Evolutionary conservation across 2,113 vertebrate genomes (phyloP).

Genomic region (Corythoichthys haematopterus): DNA sequence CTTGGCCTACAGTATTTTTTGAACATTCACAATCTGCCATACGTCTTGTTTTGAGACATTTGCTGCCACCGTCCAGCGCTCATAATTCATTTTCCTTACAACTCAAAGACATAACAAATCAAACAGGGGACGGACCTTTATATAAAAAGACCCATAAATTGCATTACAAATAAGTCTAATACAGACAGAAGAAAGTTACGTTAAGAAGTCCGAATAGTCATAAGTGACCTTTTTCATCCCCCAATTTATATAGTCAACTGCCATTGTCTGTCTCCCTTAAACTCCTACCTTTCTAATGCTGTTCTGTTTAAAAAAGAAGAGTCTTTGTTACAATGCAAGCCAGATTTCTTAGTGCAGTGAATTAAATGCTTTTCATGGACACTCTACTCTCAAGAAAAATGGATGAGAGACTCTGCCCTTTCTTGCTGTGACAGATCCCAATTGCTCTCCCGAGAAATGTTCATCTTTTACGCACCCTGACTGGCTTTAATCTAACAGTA

Average conservation of each 20-base stretch:
- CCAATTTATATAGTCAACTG: not conserved
- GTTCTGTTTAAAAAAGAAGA: not conserved
- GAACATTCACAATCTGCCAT: too few species aligned
- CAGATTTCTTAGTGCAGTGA: not conserved
- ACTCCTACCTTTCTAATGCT: not conserved
- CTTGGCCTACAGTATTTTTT: too few species aligned
- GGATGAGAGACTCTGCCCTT: slow-evolving; percentile 23
- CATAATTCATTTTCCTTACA: too few species aligned
- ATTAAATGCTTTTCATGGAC: not conserved
- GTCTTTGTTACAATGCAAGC: not conserved
- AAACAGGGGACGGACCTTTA: too few species aligned
- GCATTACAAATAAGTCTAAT: too few species aligned
- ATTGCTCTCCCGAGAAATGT: slow-evolving; percentile 49
- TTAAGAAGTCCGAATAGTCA: not conserved
- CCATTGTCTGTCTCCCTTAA: not conserved
- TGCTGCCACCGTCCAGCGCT: too few species aligned
- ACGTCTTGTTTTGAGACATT: too few species aligned
- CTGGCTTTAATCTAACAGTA: slow-evolving; percentile 60
- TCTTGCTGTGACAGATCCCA: slow-evolving; percentile 60
- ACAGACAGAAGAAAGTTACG: not conserved
- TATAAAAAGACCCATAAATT: too few species aligned
- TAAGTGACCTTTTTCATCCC: too few species aligned
- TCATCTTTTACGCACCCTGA: slow-evolving; percentile 58
- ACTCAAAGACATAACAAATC: too few species aligned
- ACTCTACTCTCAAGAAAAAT: slow-evolving; percentile 10